These are phyloP conservation scores for Aporophyla lueneburgensis DNA, from an alignment of 2,888 invertebrate genomes.

Conservation along the genomic window DNA sequence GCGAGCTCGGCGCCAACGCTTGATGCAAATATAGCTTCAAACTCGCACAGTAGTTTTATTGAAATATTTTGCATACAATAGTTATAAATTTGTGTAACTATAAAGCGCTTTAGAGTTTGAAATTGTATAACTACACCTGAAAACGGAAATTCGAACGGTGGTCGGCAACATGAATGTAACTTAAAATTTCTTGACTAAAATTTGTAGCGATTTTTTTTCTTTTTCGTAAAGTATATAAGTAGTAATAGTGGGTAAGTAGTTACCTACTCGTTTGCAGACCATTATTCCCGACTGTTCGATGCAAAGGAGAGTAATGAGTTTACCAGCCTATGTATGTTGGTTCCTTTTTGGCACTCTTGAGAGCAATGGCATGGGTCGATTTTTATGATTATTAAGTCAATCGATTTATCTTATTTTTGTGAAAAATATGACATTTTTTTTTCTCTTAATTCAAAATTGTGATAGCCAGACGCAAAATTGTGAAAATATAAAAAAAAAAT, in stretches of 20 bases:
- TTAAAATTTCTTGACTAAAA: background rate
- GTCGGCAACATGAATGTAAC: slow-evolving; percentile 3
- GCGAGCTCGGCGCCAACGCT: slow-evolving; percentile 61
- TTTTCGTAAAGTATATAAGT: background rate
- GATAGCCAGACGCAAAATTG: too few relatives aligned
- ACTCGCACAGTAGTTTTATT: slow-evolving; percentile 61
- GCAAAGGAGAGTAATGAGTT: too few relatives aligned
- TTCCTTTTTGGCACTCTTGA: too few relatives aligned
- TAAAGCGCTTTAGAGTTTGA: slow-evolving; percentile 37
- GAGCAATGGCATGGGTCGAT: too few relatives aligned
- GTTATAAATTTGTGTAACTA: slow-evolving; percentile 44
- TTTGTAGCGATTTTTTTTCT: background rate
- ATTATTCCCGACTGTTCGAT: too few relatives aligned
- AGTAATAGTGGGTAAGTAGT: too few relatives aligned
- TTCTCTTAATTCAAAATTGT: too few relatives aligned
- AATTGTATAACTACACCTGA: slow-evolving; percentile 23
- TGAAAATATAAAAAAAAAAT: too few relatives aligned
- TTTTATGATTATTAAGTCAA: too few relatives aligned
- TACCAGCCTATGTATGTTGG: too few relatives aligned
- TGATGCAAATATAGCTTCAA: slow-evolving; percentile 70
- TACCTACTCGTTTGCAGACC: background rate
- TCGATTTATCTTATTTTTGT: too few relatives aligned
- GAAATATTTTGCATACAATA: slow-evolving; percentile 64
- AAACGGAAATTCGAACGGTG: slow-evolving; percentile 10
- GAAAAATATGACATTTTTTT: too few relatives aligned